Base-by-base conservation (phyloP, 2,113 vertebrate genomes). In the Ctenodactylus gundi region DNA sequence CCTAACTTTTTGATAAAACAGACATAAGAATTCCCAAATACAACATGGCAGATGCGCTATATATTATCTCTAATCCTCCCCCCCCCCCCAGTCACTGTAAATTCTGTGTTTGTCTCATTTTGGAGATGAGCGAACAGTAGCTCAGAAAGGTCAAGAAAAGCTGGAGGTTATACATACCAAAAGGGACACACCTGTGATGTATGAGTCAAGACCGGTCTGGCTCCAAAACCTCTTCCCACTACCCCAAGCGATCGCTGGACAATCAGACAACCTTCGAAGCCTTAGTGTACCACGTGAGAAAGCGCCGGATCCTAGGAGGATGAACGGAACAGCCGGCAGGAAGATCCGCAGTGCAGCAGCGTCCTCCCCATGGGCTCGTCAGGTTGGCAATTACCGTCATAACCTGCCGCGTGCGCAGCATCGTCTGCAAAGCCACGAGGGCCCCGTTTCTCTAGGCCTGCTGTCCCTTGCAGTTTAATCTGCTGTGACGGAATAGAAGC, bases 191-290 rank as follows among this genome's bases (percentile, higher is more conserved):
- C 17, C 64, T 95, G 29, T 34, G 72, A 46, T 84, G 91, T 81
- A n/a, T 44, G 55, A 89, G 91, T 11, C 34, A 86, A 93, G 39
- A 20, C 53, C 25, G 82, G 14, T 9, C 76, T 85, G 86, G 49
- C 7, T 88, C 57, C 49, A 85, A 93, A 94, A 36, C 57, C 29
- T 86, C 62, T 89, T 83, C 86, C 64, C 31, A 53, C 10, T 64
- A 70, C 17, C n/a, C 36, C 20, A 41, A 21, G 72, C 85, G 60
- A 77, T 88, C 29, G 53, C 84, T 90, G 64, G 60, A 76, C 94
- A 96, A 64, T 27, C 87, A 87, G 23, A 87, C 46, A 73, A 41
- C 10, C 21, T 89, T 93, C 49, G 64, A 68, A 94, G 84, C 64
- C 36, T 49, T 44, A 73, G 41, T 49, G 27, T 84, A 55, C 53